Base-by-base conservation (phyloP, 2,888 invertebrate genomes). In the Leistus spinibarbis region DNA sequence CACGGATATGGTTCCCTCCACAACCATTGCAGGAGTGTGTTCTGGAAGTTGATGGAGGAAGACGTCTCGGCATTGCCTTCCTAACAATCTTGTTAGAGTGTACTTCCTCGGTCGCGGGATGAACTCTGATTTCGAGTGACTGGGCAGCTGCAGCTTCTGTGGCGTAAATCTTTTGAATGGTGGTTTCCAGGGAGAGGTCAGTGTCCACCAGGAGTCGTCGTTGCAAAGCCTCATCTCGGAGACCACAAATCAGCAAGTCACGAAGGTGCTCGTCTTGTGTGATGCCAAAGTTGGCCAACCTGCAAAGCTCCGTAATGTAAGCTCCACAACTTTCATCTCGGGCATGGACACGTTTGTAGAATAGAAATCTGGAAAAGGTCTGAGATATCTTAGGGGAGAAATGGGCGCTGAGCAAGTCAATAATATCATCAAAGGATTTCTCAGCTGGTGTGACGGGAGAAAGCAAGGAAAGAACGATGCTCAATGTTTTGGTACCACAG, bases 181-280 rank as follows among this genome's bases (percentile, higher is more conserved):
- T n/a, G n/a, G n/a, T n/a, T n/a, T n/a, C 24, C 19, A 71, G 72
- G 4, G 77, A 76, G 54, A 77, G 24, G 19, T 53, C 1, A 17
- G 76, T 10, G 65, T 77, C 76, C 10, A 76, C 76, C 57, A 77
- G 64, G 9, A 77, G 60, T 57, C 69, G 24, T 7, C 76, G 53
- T 66, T 77, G 77, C 0, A 77, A 19, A 17, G 13, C 17, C 16
- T 73, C 76, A 22, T 77, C 76, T 54, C 53, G 53, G 9, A 77
- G 72, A 10, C 77, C 76, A 54, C 77, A 77, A 2, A 77, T 76
- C 4, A 77, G 9, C 10, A 73, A 54, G 56, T 77, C 76, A 54
- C 77, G 54, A 7, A 77, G 63, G 73, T 74, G 76, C 19, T 27
- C 53, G 9, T 69, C 22, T 56, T 75, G 54, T 7, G 17, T 20